Conservation (phyloP, 2,797 vertebrate genomes). For the Enteromius argenteus region DNA sequence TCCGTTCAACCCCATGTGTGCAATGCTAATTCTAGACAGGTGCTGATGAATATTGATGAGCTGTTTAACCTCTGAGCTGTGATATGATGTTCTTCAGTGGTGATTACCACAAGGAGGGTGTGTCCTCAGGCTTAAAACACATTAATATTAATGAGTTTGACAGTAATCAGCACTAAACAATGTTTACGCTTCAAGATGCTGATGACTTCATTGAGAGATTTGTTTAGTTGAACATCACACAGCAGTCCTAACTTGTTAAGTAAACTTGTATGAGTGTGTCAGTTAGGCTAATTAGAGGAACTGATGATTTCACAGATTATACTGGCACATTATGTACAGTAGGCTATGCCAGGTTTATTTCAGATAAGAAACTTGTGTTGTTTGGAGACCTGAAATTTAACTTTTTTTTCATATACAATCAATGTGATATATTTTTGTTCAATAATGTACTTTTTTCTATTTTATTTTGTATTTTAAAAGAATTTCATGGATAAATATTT, state of each 20-base stretch:
- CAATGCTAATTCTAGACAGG: conserved; percentile 34
- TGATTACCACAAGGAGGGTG: conserved; percentile 20
- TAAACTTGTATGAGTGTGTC: background rate
- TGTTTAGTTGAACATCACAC: background rate
- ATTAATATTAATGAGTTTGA: conserved; percentile 25
- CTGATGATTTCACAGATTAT: background rate
- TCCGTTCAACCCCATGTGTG: background rate
- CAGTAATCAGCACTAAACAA: background rate
- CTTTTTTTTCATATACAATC: too few relatives aligned
- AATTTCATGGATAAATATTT: too few relatives aligned
- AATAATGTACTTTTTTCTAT: too few relatives aligned
- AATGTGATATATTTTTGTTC: too few relatives aligned
- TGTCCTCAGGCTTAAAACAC: background rate
- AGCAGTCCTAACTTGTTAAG: background rate
- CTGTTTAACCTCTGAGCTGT: conserved; percentile 30
- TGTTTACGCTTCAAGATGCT: background rate
- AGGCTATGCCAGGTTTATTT: background rate
- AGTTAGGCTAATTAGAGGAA: background rate
- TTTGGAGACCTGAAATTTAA: too few relatives aligned
- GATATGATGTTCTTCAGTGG: conserved; percentile 33
- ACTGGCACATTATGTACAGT: background rate
- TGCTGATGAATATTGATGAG: conserved; percentile 49
- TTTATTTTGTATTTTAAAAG: too few relatives aligned
- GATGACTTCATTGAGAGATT: background rate
- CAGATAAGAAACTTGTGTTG: background rate